A percentile compares a stretch with the other conserved stretches of the same genome.
phyloP scores from a whole-genome alignment of 64 coral and sea anemone species.

The Pocillopora damicornis region DNA sequence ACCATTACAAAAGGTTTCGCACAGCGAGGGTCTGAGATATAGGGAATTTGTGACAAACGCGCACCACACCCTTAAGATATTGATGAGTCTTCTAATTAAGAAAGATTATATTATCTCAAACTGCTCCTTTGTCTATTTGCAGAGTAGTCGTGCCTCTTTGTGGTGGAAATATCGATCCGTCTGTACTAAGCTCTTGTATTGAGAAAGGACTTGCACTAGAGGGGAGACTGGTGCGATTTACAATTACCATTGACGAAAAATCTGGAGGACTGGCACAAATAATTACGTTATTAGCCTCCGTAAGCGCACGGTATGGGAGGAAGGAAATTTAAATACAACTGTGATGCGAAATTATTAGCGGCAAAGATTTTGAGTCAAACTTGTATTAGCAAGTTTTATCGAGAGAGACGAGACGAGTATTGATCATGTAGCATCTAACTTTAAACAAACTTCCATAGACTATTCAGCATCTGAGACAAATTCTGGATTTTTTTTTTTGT shows the following conservation, averaged over 20 bases:
- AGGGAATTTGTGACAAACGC: no score
- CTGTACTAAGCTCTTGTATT: conserved; percentile 47
- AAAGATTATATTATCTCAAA: no score
- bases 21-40: no score
- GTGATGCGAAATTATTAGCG: no score
- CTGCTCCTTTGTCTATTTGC: background rate
- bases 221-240: conserved; percentile 40
- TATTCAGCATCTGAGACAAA: background rate
- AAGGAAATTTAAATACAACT: background rate
- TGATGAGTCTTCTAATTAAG: no score
- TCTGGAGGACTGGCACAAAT: conserved; percentile 46
- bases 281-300: conserved; percentile 27
- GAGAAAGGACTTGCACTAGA: conserved; percentile 51
- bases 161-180: conserved; percentile 61
- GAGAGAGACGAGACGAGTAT: no score
- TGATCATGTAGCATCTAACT: no score
- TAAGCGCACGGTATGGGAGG: conserved; percentile 41
- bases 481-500: background rate
- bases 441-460: no score
- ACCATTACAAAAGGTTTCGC: no score
- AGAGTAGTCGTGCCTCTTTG: conserved; percentile 60
- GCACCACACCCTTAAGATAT: no score
- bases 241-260: conserved; percentile 38
- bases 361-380: no score
- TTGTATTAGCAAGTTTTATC: no score